Percentiles rank a stretch among this genome's conserved stretches.
Evolutionary conservation across 2,113 vertebrate species (phyloP).

Genomic region (Gopherus evgoodei): DNA sequence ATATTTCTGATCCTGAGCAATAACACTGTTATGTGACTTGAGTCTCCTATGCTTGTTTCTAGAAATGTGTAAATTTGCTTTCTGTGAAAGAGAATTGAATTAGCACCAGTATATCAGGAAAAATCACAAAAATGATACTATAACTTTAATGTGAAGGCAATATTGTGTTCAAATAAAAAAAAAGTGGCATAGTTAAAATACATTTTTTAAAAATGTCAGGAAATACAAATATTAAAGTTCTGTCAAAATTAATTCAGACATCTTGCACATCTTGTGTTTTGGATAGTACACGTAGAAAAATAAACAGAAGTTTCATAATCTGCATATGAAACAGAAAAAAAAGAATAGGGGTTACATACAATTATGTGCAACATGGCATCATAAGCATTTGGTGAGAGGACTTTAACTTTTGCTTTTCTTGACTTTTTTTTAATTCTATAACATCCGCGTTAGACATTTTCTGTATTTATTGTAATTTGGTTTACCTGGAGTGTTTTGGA

Average conservation of each 20-base stretch:
- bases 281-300: background rate
- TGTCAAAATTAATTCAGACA: background rate
- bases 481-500: background rate
- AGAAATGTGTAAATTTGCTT: background rate
- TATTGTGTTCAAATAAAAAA: background rate
- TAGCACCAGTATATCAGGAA: background rate
- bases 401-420: background rate
- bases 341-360: background rate
- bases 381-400: background rate
- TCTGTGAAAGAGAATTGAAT: background rate
- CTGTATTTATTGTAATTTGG: background rate
- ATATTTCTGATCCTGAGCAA: background rate
- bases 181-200: background rate
- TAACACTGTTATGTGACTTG: background rate
- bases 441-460: background rate
- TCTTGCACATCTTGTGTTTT: background rate
- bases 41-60: background rate
- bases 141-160: background rate
- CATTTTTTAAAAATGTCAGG: background rate
- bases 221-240: background rate
- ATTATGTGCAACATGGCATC: background rate
- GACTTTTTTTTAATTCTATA: background rate
- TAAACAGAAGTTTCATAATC: background rate
- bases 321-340: background rate
- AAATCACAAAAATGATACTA: background rate